Conservation (phyloP, 2,113 vertebrate genomes). For the Cottus gobio region DNA sequence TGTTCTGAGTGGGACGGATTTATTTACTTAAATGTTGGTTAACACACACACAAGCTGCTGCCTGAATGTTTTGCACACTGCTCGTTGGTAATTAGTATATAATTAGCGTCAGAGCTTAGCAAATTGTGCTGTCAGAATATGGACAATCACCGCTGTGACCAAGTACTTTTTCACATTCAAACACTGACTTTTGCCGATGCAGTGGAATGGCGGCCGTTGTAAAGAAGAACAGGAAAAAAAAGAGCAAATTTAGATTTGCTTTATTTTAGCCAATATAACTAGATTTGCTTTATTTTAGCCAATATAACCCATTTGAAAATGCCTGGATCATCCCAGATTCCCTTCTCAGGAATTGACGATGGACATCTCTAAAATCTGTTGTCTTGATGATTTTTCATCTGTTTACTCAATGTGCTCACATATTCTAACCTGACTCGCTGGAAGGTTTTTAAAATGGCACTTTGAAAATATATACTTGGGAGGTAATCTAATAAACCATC, state of each 20-base stretch:
- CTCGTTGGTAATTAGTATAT: background rate
- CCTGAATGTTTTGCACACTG: conserved; percentile 4
- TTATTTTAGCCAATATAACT: background rate
- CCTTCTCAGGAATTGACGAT: no score
- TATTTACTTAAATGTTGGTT: background rate
- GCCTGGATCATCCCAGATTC: background rate
- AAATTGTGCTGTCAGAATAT: background rate
- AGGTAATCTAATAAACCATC: no score
- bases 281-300: background rate
- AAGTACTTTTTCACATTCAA: background rate
- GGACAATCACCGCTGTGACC: background rate
- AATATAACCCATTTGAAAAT: background rate
- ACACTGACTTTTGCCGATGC: background rate
- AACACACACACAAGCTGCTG: background rate
- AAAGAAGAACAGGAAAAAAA: background rate
- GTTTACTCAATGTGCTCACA: background rate
- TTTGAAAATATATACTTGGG: no score
- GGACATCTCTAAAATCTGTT: background rate
- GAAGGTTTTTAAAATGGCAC: no score
- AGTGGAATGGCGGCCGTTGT: background rate
- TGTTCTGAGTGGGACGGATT: background rate
- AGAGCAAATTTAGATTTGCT: background rate
- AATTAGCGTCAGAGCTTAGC: background rate
- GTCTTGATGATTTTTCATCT: background rate
- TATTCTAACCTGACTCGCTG: background rate